Evolutionary conservation across 2,888 invertebrate species (phyloP).

Genomic region (Chaetogeoica ovagalla): DNA sequence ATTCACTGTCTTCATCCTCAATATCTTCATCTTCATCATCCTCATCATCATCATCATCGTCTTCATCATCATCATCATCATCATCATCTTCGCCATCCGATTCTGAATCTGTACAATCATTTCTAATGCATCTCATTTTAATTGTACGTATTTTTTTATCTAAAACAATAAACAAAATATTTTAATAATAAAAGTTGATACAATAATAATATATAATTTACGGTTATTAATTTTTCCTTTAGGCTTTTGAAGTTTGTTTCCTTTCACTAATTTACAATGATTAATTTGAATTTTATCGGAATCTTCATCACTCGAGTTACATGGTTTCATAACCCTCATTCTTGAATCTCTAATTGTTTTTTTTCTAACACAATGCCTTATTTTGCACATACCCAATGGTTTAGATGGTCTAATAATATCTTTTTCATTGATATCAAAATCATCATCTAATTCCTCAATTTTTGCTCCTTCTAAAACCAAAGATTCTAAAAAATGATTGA

Average conservation of each 20-base stretch:
- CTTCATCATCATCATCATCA: conserved; percentile 54
- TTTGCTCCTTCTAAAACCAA: conserved; percentile 48
- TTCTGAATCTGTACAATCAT: conserved; percentile 56
- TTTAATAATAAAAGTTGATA: background rate
- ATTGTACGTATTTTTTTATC: conserved; percentile 46
- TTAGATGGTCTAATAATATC: conserved; percentile 47
- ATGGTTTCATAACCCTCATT: conserved; percentile 49
- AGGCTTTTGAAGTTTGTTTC: conserved; percentile 38
- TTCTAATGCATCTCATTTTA: conserved; percentile 46
- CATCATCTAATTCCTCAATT: conserved; percentile 49
- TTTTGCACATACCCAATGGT: conserved; percentile 49
- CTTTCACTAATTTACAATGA: conserved; percentile 45
- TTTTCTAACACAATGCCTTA: conserved; percentile 45
- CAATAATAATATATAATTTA: conserved; percentile 18
- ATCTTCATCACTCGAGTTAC: conserved; percentile 48
- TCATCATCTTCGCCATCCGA: conserved; percentile 57
- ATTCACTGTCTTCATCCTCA: conserved; percentile 55
- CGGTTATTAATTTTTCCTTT: conserved; percentile 45
- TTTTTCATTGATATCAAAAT: conserved; percentile 49
- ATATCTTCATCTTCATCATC: conserved; percentile 55
- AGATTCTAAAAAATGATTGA: conserved; percentile 38
- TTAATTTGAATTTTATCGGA: conserved; percentile 48
- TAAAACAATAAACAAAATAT: conserved; percentile 15
- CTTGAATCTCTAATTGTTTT: conserved; percentile 46
- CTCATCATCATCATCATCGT: conserved; percentile 54